Percentiles rank a stretch among this genome's conserved stretches.
Evolutionary conservation across 2,113 vertebrate species (phyloP).

Genomic region (Columba janthina): DNA sequence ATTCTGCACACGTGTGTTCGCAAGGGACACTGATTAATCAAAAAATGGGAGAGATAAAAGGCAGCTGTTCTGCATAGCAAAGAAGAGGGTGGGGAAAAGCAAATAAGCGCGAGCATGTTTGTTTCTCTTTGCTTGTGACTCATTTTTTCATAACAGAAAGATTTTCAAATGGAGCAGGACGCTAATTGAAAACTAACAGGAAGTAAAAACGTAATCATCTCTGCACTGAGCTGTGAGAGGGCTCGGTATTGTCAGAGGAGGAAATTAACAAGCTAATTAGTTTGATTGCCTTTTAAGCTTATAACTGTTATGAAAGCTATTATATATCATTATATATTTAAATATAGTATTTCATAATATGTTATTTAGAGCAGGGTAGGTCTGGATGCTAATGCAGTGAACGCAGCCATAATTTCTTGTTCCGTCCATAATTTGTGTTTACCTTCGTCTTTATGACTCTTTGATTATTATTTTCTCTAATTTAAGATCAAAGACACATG

Average conservation of each 20-base stretch:
- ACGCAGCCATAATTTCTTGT: not conserved
- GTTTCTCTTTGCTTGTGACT: slow-evolving; percentile 27
- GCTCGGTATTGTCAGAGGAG: not conserved
- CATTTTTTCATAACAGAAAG: slow-evolving; percentile 11
- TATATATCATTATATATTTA: not conserved
- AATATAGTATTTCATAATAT: not conserved
- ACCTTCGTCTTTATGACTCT: not conserved
- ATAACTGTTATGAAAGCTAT: not conserved
- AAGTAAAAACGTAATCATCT: not conserved
- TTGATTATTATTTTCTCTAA: not conserved
- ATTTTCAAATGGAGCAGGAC: not conserved
- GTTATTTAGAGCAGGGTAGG: not conserved
- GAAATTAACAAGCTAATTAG: slow-evolving; percentile 12
- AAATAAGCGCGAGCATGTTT: slow-evolving; percentile 4
- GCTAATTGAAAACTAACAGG: slow-evolving; percentile 35
- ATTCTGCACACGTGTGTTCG: not conserved
- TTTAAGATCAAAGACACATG: not conserved
- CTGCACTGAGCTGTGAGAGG: not conserved
- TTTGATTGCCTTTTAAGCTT: not conserved
- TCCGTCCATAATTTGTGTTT: not conserved
- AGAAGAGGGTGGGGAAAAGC: not conserved
- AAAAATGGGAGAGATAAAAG: not conserved
- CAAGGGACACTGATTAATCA: not conserved
- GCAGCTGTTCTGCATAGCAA: not conserved
- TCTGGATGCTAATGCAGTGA: not conserved